Conservation (phyloP, 2,888 invertebrate species). For the Eucera pruinosa region DNA sequence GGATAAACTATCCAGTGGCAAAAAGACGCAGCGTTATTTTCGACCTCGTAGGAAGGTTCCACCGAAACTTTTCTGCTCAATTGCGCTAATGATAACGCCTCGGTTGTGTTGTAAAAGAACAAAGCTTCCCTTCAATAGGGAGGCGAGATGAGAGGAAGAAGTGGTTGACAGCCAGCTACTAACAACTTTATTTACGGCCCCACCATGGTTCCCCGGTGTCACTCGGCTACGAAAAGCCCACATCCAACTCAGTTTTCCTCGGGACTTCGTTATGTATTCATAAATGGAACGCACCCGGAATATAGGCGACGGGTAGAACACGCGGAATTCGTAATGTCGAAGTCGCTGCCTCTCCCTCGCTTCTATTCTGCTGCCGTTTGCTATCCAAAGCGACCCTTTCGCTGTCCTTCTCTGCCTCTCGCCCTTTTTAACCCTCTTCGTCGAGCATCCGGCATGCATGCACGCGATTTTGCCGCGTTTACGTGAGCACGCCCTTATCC, state of each 20-base stretch:
- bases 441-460: constrained; percentile 44
- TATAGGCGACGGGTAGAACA: constrained; percentile 70
- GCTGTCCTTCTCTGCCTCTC: background rate
- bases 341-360: constrained; percentile 45
- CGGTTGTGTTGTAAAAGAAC: constrained; percentile 33
- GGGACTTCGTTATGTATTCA: constrained; percentile 79
- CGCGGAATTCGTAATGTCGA: constrained; percentile 78
- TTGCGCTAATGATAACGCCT: constrained; percentile 57
- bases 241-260: constrained; percentile 66
- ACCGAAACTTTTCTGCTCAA: constrained; percentile 34
- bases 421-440: constrained; percentile 7
- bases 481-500: constrained; percentile 36
- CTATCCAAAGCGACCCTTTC: constrained; percentile 17
- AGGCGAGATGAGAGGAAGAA: constrained; percentile 18
- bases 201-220: constrained; percentile 8
- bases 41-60: constrained; percentile 5
- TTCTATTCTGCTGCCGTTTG: background rate
- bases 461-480: constrained; percentile 52
- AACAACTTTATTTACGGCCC: constrained; percentile 49
- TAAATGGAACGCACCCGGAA: constrained; percentile 78
- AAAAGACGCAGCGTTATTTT: constrained; percentile 2
- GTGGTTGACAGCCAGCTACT: constrained; percentile 49
- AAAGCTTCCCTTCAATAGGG: constrained; percentile 13
- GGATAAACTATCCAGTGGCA: background rate
- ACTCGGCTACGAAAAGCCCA: constrained; percentile 44